Evolutionary conservation across 2,113 vertebrate species (phyloP).

Genomic region (Eulemur rufifrons): DNA sequence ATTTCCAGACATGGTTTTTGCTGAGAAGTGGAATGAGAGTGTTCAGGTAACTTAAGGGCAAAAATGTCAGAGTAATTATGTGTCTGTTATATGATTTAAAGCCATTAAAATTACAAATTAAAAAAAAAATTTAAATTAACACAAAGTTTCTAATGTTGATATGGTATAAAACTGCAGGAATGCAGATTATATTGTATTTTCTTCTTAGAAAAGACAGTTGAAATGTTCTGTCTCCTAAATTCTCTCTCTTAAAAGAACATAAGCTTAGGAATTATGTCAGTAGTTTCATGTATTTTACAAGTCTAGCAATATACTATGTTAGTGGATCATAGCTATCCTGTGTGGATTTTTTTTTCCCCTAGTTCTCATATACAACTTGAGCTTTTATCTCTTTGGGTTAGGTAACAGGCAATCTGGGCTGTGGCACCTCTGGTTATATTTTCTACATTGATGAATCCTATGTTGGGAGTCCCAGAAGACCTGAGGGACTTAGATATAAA

Average conservation of each 20-base stretch:
- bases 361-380: background rate
- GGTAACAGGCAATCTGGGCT: background rate
- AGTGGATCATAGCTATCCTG: background rate
- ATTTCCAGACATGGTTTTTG: constrained; percentile 88
- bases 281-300: background rate
- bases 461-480: background rate
- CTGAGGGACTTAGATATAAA: background rate
- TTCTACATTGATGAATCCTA: background rate
- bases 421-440: background rate
- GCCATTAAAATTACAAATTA: background rate
- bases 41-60: constrained; percentile 85
- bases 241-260: background rate
- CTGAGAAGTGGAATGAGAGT: constrained; percentile 90
- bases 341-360: background rate
- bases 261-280: background rate
- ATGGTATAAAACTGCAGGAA: background rate
- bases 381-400: background rate
- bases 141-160: background rate
- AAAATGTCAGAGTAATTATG: background rate
- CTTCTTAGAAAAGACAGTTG: background rate
- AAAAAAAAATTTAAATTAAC: background rate
- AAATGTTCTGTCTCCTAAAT: background rate
- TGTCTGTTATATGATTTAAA: constrained; percentile 42
- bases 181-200: background rate
- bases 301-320: background rate